Evolutionary conservation across 1,140 invertebrate genomes (phyloP), one percentile per base, ranked within the genome.

Genomic region (Saccostrea echinata): DNA sequence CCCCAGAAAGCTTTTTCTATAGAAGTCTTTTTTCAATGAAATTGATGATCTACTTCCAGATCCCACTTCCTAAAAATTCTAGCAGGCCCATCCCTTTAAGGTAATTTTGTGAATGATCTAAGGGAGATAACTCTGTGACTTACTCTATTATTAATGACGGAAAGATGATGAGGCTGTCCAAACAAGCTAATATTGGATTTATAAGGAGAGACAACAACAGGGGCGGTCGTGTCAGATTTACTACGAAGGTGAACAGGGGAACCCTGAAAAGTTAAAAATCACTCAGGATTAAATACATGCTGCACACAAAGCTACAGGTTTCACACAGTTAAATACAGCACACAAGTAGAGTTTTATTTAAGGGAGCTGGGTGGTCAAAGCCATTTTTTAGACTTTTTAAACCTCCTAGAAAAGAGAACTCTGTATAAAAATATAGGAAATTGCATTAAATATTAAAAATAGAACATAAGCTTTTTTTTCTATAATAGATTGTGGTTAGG

Each of bases 191-290:
- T 61, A 68, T 86, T 76, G 84, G 88, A 64, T 84, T 90, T 88
- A 85, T 86, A 57, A 85, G 89, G 88, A 61, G 90, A 83, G 55
- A 81, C 51, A 43, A 84, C 51, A 35, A 84, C 24, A 57, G 83
- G 83, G 18, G 76, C 16, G 30, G 89, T 83, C 51, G 90, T 86
- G 86, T 91, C 90, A 35, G 90, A 90, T n/a, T 90, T 86, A 90
- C 91, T 92, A 90, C 91, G 91, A 30, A 88, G 85, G 85, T 92
- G 91, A 30, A 90, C 89, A 61, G 89, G 84, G 24, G 80, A 84
- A 33, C 76, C 85, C 82, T 88, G 84, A 64, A 88, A 85, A 57
- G 76, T 85, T 30, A 86, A 88, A 64, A 85, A 88, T 55, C 55
- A 53, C 64, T 86, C 88, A 88, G 64, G 82, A 55, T 55, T 85